Base-by-base conservation (phyloP, 2,113 vertebrate species). In the Pelvicachromis taeniatus region DNA sequence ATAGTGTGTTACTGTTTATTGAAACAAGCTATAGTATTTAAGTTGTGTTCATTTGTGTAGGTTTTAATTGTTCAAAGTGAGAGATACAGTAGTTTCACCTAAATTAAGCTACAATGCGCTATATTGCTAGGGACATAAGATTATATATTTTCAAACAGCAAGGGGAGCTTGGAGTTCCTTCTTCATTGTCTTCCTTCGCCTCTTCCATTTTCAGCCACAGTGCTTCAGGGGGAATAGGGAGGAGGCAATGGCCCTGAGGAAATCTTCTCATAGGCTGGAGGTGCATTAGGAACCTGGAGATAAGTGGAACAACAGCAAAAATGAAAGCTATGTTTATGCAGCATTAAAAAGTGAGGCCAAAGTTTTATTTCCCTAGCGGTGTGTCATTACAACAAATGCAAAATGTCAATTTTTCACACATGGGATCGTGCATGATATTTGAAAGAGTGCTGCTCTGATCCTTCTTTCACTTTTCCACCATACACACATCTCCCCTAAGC, bases 251-350 rank as follows among this genome's bases (percentile, higher is more conserved):
- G 95, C 12, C 96, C 96, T 40, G 93, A 82, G 59, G 95, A 93
- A 78, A 98, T 91, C 96, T 98, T 99, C 68, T 98, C 97, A 80
- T 99, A 99, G 78, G 97, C 96, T 80, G 98, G 98, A 53, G 98
- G 98, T 80, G 98, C 98, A 68, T 97, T 97, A 4, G 98, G 97
- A 84, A 97, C 89, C 98, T 99, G 61, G 29, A 87, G 50, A 79
- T 55, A n/a, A 90, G 31, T 4, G 9, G 4, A 40, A 40, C 87
- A 12, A 80, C 81, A 87, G 2, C 7, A 33, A 6, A 56, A 75
- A 84, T 77, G 0, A 77, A 63, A 1, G 1, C 10, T 53, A 73
- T 73, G 23, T 31, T 73, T 50, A 50, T 48, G 23, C 42, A 73
- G 42, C 1, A 2, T 48, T 48, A 23, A 73, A 73, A 73, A 31